Evolutionary conservation across 1,140 invertebrate species (phyloP).

Genomic region (Atta cephalotes): DNA sequence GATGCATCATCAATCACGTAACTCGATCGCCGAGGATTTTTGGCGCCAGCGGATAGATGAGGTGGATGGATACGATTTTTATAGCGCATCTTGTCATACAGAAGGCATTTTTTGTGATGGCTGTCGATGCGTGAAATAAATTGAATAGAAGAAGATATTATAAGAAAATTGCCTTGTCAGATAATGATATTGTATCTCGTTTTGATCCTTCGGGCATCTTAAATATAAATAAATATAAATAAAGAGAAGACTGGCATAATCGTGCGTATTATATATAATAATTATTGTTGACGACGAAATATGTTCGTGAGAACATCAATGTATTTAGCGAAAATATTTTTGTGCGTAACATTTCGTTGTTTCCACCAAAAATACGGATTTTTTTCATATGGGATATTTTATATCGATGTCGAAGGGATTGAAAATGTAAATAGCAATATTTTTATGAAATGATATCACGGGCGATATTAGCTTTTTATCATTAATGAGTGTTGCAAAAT

Average conservation of each 20-base stretch:
- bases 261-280: slow-evolving; percentile 24
- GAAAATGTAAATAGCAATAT: not conserved
- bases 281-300: slow-evolving; percentile 15
- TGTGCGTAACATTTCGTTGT: not conserved
- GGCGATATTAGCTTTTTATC: not conserved
- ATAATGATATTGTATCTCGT: not conserved
- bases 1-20: slow-evolving; percentile 55
- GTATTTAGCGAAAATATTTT: slow-evolving; percentile 3
- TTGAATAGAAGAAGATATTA: not conserved
- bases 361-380: not conserved
- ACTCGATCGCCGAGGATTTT: slow-evolving; percentile 30
- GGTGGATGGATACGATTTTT: slow-evolving; percentile 31
- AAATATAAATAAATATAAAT: slow-evolving; percentile 10
- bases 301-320: not conserved
- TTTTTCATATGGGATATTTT: not conserved
- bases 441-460: not conserved
- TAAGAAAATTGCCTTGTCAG: slow-evolving; percentile 24
- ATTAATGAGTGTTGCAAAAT: not conserved
- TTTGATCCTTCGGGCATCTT: not conserved
- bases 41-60: slow-evolving; percentile 44
- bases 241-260: slow-evolving; percentile 15
- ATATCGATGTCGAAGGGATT: not conserved
- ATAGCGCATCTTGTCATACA: slow-evolving; percentile 33
- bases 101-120: slow-evolving; percentile 33
- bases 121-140: slow-evolving; percentile 33